Base-by-base conservation (phyloP, 2,888 invertebrate genomes). In the Halocaridina rubra region DNA sequence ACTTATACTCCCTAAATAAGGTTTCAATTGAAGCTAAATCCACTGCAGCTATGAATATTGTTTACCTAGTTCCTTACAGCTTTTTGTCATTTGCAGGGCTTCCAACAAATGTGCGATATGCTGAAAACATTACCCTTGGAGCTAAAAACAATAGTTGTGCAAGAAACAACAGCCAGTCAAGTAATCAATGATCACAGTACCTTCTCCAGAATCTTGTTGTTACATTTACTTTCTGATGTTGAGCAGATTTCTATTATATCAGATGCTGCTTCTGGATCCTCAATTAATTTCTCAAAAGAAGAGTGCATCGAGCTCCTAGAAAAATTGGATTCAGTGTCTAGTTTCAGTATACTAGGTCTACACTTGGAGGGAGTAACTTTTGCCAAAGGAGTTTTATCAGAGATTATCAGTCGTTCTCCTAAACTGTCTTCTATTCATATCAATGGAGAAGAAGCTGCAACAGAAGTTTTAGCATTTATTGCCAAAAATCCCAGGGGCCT, bases 371-470 rank as follows among this genome's bases (percentile, higher is more conserved):
- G 72, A 19, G 80, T 80, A 5, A 80, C 24, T n/a, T 19, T 80
- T 24, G 57, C 27, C n/a, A 24, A 61, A 5, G 80, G 72, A 10
- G 30, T 80, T 24, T 24, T 80, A 24, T 61, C 80, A 13, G 80
- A 80, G 39, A 59, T 80, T 32, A 72, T 80, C 22, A 59, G 72
- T 32, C 57, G 80, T 10, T 80, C 80, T 7, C 80, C 80, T 5
- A n/a, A 33, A 5, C 61, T 80, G 2, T 30, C 7, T 5, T 57
- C 57, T 22, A 29, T 80, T 24, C 80, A 80, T n/a, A 72, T 80
- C 5, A 22, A 33, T n/a, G 80, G 80, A 2, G 80, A 80, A 7
- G 80, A 80, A 13, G 72, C 72, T 13, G 72, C 80, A 29, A n/a
- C 32, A 1, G 80, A 80, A 46, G 80, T 80, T 24, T 27, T 80